Conservation (phyloP, 2,888 invertebrate genomes). For the Torymus tubicola region DNA sequence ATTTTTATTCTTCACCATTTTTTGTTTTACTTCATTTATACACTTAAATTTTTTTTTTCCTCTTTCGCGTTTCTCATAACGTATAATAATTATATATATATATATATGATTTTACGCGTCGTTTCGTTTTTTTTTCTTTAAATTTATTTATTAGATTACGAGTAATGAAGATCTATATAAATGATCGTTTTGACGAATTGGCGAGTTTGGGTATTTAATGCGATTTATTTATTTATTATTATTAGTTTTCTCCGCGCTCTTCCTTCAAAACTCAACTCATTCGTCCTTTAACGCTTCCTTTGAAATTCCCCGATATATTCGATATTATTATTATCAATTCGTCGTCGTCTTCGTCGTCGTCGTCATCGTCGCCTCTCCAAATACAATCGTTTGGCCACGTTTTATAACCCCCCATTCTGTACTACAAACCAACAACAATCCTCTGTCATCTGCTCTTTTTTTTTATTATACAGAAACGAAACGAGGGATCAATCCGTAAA, state of each 20-base stretch:
- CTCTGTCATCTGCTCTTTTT: conserved; percentile 36
- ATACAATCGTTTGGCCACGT: conserved; percentile 50
- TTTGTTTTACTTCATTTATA: conserved; percentile 32
- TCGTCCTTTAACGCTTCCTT: conserved; percentile 6
- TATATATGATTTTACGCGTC: conserved; percentile 27
- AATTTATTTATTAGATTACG: conserved; percentile 30
- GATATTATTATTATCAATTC: conserved; percentile 46
- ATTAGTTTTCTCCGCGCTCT: conserved; percentile 16
- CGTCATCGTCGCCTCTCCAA: conserved; percentile 42
- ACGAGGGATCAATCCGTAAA: conserved; percentile 13
- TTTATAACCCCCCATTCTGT: conserved; percentile 10
- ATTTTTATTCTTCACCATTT: conserved; percentile 26
- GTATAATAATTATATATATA: conserved; percentile 19
- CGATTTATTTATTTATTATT: conserved; percentile 34
- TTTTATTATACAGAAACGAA: conserved; percentile 24
- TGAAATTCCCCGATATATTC: conserved; percentile 47
- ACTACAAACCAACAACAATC: not conserved
- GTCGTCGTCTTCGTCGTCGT: not conserved
- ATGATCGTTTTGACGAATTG: conserved; percentile 50
- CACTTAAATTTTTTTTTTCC: conserved; percentile 44
- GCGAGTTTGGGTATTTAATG: conserved; percentile 49
- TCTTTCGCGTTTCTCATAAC: conserved; percentile 24
- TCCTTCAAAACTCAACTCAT: conserved; percentile 26
- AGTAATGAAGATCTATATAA: conserved; percentile 34
- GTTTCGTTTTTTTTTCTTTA: conserved; percentile 17